Evolutionary conservation across 2,797 vertebrate species (phyloP).

Genomic region (Masticophis lateralis): DNA sequence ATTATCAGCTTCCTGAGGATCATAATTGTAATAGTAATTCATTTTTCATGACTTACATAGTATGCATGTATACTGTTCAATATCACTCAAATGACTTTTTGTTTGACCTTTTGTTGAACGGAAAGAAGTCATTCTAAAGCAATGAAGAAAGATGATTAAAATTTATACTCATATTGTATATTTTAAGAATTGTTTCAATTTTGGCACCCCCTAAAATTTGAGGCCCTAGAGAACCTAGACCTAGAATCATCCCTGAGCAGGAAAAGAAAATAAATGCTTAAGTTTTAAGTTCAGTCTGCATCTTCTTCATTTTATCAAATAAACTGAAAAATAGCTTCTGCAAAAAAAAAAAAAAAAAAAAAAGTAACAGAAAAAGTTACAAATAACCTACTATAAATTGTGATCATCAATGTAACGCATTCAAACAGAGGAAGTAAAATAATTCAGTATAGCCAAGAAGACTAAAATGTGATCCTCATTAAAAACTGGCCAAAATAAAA

Average conservation of each 20-base stretch:
- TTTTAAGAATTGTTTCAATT: background rate
- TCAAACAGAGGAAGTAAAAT: background rate
- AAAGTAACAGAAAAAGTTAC: background rate
- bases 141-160: background rate
- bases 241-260: background rate
- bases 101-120: no score
- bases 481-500: background rate
- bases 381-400: background rate
- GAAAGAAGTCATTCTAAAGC: background rate
- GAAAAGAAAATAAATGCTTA: background rate
- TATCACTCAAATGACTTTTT: background rate
- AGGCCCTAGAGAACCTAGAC: background rate
- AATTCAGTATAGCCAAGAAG: background rate
- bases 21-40: background rate
- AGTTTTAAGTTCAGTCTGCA: background rate
- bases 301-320: background rate
- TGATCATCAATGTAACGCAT: background rate
- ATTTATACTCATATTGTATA: background rate
- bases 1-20: background rate
- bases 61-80: background rate
- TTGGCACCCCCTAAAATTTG: background rate
- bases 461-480: background rate
- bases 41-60: background rate
- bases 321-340: background rate
- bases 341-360: background rate